Evolutionary conservation across 2,888 invertebrate genomes (phyloP).

Genomic region (Ectobius pallidus): DNA sequence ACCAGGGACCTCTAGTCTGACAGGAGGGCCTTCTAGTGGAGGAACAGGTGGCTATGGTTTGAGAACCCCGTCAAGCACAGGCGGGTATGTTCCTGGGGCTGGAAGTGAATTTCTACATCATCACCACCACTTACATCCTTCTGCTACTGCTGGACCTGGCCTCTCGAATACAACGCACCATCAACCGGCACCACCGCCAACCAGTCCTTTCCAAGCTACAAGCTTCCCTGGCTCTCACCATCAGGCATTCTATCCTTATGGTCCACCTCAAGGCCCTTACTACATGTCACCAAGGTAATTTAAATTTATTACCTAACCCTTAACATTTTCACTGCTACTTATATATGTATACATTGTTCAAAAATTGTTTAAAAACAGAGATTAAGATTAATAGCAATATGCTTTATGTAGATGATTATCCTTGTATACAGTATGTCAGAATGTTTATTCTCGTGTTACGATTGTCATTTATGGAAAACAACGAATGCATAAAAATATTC

Average conservation of each 20-base stretch:
- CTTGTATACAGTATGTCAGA: too few relatives aligned
- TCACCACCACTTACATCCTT: constrained; percentile 33
- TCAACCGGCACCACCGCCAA: constrained; percentile 28
- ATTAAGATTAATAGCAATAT: too few relatives aligned
- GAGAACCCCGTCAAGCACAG: constrained; percentile 7
- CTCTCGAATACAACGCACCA: constrained; percentile 16
- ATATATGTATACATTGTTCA: too few relatives aligned
- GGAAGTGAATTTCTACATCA: constrained; percentile 37
- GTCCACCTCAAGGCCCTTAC: constrained; percentile 41
- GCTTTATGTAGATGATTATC: too few relatives aligned
- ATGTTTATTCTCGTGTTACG: too few relatives aligned
- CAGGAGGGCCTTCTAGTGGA: neutral
- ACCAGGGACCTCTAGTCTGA: neutral
- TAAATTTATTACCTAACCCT: neutral
- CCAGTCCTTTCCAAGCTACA: constrained; percentile 29
- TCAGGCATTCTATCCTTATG: constrained; percentile 43
- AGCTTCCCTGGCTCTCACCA: constrained; percentile 33
- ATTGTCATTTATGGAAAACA: too few relatives aligned
- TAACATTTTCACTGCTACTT: too few relatives aligned
- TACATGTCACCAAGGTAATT: constrained; percentile 43
- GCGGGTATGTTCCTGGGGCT: constrained; percentile 21
- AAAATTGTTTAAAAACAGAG: too few relatives aligned
- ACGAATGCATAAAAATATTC: too few relatives aligned
- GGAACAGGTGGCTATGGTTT: constrained; percentile 5
- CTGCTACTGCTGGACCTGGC: neutral